Base-by-base conservation (phyloP, 2,888 invertebrate species). In the Cremastinae sp. region DNA sequence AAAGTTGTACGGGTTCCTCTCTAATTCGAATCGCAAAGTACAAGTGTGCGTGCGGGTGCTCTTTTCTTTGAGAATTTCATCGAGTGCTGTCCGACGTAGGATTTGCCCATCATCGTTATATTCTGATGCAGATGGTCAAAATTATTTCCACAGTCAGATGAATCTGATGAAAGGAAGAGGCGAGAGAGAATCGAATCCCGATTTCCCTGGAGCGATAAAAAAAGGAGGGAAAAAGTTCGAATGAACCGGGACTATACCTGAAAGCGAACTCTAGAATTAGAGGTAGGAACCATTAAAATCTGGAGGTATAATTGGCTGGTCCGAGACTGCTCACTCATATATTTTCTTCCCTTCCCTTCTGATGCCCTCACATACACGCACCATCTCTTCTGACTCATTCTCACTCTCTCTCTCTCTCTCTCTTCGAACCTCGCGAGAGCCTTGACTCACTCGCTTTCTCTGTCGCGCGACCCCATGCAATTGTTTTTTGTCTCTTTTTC, bases 231-330 rank as follows among this genome's bases (percentile, higher is more conserved):
- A 74, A 77, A 78, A 73, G 28, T 2, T 28, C 53, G 51, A 65
- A 59, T 71, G 76, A 80, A 75, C 78, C 75, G 75, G 71, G 77
- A 70, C 61, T 55, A 78, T 80, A 81, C 79, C 80, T 78, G 82
- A 49, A 37, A 69, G 72, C 78, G 77, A 84, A 72, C 83, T 86
- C 85, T 86, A 86, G 85, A 86, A 86, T 86, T 86, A 84, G 83
- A 83, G 84, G 80, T 80, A 74, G 58, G 81, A 81, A 79, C 83
- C 86, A 86, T 86, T 86, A 86, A 86, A 84, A 76, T 83, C 83
- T 81, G 78, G 79, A 84, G 84, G 84, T 85, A 86, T 86, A 86
- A 86, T 82, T 83, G 86, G 81, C 79, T 70, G 59, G 74, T 68
- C 69, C 74, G 58, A 61, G n/a, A n/a, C n/a, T n/a, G n/a, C 64